These are phyloP conservation scores for Stegastes partitus DNA, from an alignment of 2,113 vertebrate species.

Conservation along the genomic window DNA sequence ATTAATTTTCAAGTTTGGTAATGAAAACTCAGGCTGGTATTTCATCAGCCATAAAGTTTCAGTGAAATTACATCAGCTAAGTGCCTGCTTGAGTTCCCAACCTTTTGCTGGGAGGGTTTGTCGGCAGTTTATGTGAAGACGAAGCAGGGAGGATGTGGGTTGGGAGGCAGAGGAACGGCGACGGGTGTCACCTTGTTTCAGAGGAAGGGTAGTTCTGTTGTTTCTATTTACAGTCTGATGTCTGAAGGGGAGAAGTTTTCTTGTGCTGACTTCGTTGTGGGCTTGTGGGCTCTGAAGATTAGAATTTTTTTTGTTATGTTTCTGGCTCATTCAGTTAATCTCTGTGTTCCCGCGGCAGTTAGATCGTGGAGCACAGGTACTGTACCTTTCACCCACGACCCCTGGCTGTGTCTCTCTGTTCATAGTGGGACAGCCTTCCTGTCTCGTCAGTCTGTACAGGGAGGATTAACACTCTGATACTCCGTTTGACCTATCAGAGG, in stretches of 20 bases:
- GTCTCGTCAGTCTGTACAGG: background rate
- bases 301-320: background rate
- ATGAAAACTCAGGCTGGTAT: conserved; percentile 22
- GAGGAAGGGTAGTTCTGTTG: background rate
- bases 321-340: no score
- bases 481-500: background rate
- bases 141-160: background rate
- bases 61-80: conserved; percentile 48
- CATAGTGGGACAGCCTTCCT: background rate
- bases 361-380: background rate
- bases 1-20: background rate
- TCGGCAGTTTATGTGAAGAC: conserved; percentile 18
- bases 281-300: background rate
- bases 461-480: background rate
- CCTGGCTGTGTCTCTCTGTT: background rate
- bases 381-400: background rate
- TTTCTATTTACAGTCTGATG: background rate
- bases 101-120: conserved; percentile 14
- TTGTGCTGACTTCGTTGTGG: background rate
- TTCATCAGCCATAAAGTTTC: conserved; percentile 58
- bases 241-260: background rate
- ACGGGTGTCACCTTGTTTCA: background rate
- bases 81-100: background rate
- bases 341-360: no score
- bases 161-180: background rate